Conservation (phyloP, 2,888 invertebrate genomes). For the Abrostola tripartita region DNA sequence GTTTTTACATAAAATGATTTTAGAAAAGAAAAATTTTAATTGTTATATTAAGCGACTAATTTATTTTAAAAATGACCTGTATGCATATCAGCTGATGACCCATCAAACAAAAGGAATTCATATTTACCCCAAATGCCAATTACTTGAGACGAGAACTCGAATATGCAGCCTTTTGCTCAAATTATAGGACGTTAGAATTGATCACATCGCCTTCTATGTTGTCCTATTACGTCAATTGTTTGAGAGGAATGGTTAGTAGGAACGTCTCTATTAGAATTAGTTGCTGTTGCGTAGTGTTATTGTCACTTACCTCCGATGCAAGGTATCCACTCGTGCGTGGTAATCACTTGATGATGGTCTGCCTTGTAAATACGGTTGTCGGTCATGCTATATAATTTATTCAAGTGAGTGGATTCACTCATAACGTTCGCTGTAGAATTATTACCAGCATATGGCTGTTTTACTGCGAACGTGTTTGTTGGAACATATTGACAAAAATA, state of each 20-base stretch:
- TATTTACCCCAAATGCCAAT: not conserved
- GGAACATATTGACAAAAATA: too few relatives aligned
- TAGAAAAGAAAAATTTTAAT: too few relatives aligned
- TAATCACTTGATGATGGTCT: conserved; percentile 36
- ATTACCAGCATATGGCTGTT: too few relatives aligned
- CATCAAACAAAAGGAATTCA: too few relatives aligned
- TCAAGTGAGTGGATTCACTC: not conserved
- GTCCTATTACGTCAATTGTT: conserved; percentile 19
- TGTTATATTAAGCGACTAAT: too few relatives aligned
- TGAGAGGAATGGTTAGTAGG: conserved; percentile 12
- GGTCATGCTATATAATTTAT: conserved; percentile 2
- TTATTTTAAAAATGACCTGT: too few relatives aligned
- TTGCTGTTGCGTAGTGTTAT: conserved; percentile 25
- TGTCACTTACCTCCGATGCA: conserved; percentile 29
- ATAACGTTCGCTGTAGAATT: too few relatives aligned
- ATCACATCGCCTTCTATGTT: not conserved
- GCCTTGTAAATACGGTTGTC: conserved; percentile 9
- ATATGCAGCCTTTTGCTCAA: not conserved
- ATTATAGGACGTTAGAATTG: conserved; percentile 16
- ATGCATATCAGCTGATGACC: too few relatives aligned
- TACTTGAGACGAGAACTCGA: not conserved
- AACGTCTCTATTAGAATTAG: conserved; percentile 8
- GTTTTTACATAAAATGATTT: too few relatives aligned
- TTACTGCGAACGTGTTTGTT: too few relatives aligned
- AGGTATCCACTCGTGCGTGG: conserved; percentile 6